phyloP scores from a whole-genome alignment of 2,797 vertebrate species.

The Notolepis coatsorum region DNA sequence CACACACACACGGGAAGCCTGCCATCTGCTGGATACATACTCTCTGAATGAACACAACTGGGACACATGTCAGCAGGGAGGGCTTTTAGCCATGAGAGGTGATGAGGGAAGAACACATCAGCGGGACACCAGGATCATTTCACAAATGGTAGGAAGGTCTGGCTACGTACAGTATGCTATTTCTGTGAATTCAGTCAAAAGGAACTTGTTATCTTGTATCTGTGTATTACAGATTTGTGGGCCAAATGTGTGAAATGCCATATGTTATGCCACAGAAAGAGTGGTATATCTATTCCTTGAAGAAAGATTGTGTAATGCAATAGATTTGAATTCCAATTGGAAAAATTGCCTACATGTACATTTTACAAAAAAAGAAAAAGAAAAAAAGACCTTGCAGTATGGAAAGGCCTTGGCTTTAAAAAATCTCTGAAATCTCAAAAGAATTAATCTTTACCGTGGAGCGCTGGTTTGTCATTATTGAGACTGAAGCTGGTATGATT shows the following conservation, averaged over 20 bases:
- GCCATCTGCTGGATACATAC: constrained; percentile 12
- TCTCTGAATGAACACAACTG: constrained; percentile 1
- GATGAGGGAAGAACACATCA: constrained; percentile 5
- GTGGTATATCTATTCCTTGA: background rate
- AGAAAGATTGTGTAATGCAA: constrained; percentile 12
- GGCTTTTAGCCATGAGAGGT: background rate
- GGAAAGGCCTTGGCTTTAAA: background rate
- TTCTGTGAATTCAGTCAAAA: constrained; percentile 5
- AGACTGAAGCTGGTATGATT: constrained; percentile 10
- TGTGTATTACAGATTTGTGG: background rate
- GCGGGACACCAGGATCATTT: background rate
- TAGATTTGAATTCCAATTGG: background rate
- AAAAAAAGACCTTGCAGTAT: background rate
- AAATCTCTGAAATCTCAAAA: background rate
- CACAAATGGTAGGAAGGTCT: constrained; percentile 10
- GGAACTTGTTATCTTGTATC: background rate
- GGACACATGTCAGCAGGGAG: background rate
- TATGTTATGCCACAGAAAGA: background rate
- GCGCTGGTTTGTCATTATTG: background rate
- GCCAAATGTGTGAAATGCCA: background rate
- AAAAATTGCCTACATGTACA: background rate
- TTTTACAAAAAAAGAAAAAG: background rate
- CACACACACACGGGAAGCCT: background rate
- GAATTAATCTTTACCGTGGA: background rate
- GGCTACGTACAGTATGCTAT: background rate